A percentile compares a stretch with the other conserved stretches of the same genome.
Evolutionary conservation across 2,113 vertebrate genomes (phyloP).

Genomic region (Aramus guarauna): DNA sequence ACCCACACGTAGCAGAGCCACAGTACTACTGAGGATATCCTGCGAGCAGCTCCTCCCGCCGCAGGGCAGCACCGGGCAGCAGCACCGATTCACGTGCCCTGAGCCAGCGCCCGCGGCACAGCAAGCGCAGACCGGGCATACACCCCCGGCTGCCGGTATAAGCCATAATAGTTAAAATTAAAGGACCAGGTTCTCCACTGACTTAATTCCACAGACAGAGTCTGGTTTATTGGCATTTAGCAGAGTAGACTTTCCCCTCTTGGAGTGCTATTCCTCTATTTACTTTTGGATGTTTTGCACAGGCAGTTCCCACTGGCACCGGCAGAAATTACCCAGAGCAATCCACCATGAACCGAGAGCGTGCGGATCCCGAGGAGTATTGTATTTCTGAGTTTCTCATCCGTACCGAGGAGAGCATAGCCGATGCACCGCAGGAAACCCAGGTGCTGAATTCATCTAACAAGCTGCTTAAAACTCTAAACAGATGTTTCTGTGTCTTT

Average conservation of each 20-base stretch:
- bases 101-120: not conserved
- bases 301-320: not conserved
- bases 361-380: not conserved
- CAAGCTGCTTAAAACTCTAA: conserved; percentile 61
- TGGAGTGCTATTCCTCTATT: not conserved
- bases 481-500: conserved; percentile 62
- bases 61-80: fast-evolving
- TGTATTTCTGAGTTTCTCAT: not conserved
- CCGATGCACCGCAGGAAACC: not conserved
- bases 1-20: not conserved
- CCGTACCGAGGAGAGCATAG: not conserved
- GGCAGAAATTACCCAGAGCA: conserved; percentile 1
- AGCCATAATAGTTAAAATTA: not conserved
- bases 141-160: fast-evolving
- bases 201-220: not conserved
- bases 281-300: not conserved
- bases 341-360: not conserved
- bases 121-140: fast-evolving
- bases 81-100: fast-evolving
- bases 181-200: not conserved
- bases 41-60: not conserved
- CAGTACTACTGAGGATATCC: no score
- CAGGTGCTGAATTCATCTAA: conserved; percentile 53
- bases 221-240: not conserved
- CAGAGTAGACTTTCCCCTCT: not conserved